Base-by-base conservation (phyloP, 2,797 vertebrate species). In the Acipenser oxyrinchus region DNA sequence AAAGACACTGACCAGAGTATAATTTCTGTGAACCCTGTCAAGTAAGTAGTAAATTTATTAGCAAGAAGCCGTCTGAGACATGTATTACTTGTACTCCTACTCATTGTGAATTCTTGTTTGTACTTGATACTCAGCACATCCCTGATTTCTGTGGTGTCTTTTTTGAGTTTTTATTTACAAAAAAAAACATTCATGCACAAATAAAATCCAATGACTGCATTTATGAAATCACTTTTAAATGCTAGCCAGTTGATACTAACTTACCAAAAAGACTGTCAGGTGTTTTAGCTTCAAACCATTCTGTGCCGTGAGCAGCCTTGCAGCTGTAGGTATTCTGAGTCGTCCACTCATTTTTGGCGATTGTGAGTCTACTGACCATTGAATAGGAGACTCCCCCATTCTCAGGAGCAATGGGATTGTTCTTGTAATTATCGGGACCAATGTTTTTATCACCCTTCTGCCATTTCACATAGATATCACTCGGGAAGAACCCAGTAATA, bases 401-500 rank as follows among this genome's bases (percentile, higher is more conserved):
- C n/a, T 69, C 65, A 60, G 68, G 67, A 73, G 76, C 77, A 9
- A 68, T 62, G 64, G 73, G 72, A 68, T 82, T 77, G 71, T 80
- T 86, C 51, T 53, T 70, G 70, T 76, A 85, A 2, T 0, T 49
- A 62, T 74, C 70, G 2, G 10, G 10, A 7, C 73, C 66, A 3
- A 86, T 37, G 51, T 1, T 62, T 6, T n/a, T 65, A 10, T 64
- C 75, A 55, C 85, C 71, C 59, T 80, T 66, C 60, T 80, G 49
- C 87, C 87, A 89, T 53, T 79, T 49, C 48, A 86, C 76, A 0
- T 72, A 67, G 37, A 86, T 72, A 55, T 77, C 74, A 48, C 81
- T 71, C 12, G 88, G 88, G 67, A 64, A 80, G 74, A 82, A 87
- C 23, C 71, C 83, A 49, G 76, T 78, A n/a, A 89, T 73, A 0